These are phyloP conservation scores for Abrostola tripartita DNA, from an alignment of 2,888 invertebrate species.

Conservation along the genomic window DNA sequence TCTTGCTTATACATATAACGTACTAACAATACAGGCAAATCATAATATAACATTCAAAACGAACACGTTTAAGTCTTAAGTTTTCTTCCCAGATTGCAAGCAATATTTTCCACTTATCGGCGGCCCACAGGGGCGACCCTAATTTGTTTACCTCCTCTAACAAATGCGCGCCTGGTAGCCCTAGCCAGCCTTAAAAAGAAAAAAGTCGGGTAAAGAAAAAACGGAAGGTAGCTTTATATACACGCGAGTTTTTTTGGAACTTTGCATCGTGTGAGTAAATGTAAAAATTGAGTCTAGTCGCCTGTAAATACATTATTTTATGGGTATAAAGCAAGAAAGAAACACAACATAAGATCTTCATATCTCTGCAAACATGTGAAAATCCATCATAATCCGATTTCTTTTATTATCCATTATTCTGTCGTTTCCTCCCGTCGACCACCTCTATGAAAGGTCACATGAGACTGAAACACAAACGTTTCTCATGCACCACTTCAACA, in stretches of 20 bases:
- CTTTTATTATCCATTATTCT: no score
- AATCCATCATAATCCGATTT: no score
- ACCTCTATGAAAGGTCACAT: no score
- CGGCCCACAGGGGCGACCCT: conserved; percentile 1
- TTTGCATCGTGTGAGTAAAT: not conserved
- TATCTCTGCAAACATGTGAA: no score
- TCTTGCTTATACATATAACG: no score
- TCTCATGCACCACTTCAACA: no score
- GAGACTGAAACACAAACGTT: no score
- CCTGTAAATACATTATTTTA: no score
- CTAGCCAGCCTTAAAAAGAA: not conserved
- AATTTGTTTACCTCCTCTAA: conserved; percentile 3
- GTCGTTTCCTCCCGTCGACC: no score
- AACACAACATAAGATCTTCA: no score
- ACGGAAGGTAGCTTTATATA: not conserved
- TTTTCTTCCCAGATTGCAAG: not conserved
- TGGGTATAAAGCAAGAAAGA: no score
- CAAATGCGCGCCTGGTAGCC: conserved; percentile 3
- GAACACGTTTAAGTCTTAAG: not conserved
- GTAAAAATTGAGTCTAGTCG: not conserved
- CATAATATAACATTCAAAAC: not conserved
- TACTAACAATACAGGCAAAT: not conserved
- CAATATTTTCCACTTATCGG: conserved; percentile 5
- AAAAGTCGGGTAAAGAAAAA: not conserved
- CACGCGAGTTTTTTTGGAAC: not conserved